phyloP scores from a whole-genome alignment of 2,797 vertebrate genomes.

The Anisognathus igniventris region DNA sequence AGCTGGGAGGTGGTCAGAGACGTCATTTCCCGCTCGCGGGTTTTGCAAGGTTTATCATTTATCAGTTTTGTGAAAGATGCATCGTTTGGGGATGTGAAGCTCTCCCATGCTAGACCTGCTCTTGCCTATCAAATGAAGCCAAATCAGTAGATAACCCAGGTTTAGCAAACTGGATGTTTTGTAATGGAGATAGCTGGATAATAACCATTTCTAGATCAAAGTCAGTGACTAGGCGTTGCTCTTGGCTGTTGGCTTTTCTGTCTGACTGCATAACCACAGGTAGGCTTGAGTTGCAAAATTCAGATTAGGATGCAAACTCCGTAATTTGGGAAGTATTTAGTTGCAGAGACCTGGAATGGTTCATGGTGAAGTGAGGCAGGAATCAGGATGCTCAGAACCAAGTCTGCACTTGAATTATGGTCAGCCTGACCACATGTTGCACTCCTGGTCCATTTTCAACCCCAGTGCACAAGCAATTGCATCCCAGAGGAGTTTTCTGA shows the following conservation, averaged over 20 bases:
- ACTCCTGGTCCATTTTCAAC: not conserved
- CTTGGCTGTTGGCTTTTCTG: constrained; percentile 39
- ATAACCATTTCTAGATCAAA: constrained; percentile 67
- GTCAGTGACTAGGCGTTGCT: constrained; percentile 45
- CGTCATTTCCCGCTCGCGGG: not conserved
- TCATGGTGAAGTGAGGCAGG: not conserved
- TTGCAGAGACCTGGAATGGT: not conserved
- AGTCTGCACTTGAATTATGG: not conserved
- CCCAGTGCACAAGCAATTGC: not conserved
- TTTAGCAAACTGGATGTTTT: constrained; percentile 55
- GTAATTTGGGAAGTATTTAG: not conserved
- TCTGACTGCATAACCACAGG: constrained; percentile 53
- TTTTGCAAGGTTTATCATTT: constrained; percentile 40
- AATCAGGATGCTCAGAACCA: not conserved
- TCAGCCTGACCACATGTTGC: not conserved
- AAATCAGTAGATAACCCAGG: constrained; percentile 43
- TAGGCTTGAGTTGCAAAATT: constrained; percentile 55
- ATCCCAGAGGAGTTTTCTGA: not conserved
- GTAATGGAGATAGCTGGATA: constrained; percentile 56
- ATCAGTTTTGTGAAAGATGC: constrained; percentile 18
- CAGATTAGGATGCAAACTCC: constrained; percentile 36
- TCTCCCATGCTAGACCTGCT: constrained; percentile 18
- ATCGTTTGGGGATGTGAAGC: not conserved
- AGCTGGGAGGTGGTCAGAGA: not conserved
- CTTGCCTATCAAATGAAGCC: constrained; percentile 18